A percentile compares a stretch with the other conserved stretches of the same genome.
These are phyloP conservation scores for Drosophila virilis DNA, from an alignment of 1,140 invertebrate genomes.

Conservation along the genomic window DNA sequence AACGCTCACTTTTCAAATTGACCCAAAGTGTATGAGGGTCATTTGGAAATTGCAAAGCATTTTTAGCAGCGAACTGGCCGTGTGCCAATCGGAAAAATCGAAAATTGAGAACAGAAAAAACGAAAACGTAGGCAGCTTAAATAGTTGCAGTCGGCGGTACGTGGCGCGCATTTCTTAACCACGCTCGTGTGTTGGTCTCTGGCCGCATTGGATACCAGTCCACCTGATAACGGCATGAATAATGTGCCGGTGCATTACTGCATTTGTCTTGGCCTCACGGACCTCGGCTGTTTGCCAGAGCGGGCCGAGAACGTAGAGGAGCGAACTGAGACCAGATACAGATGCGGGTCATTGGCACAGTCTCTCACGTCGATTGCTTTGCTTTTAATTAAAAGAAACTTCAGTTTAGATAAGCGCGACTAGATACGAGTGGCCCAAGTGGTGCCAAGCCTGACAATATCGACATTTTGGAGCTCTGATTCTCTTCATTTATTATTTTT, in stretches of 20 bases:
- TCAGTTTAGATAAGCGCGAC: conserved; percentile 70
- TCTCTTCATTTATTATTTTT: not conserved
- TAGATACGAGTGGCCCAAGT: conserved; percentile 56
- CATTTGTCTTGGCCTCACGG: conserved; percentile 68
- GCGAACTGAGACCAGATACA: conserved; percentile 37
- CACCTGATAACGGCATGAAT: conserved; percentile 77
- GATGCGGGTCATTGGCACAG: conserved; percentile 78
- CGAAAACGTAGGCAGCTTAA: conserved; percentile 25
- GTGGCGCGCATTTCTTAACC: conserved; percentile 44
- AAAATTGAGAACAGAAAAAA: conserved; percentile 9
- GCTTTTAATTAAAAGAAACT: conserved; percentile 84
- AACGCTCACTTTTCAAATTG: conserved; percentile 48
- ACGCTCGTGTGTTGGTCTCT: conserved; percentile 27
- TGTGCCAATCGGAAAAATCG: conserved; percentile 52
- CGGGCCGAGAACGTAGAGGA: not conserved
- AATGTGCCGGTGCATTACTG: conserved; percentile 81
- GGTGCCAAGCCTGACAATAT: conserved; percentile 62
- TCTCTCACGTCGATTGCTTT: conserved; percentile 41
- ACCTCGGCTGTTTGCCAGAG: conserved; percentile 15
- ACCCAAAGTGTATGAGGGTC: conserved; percentile 43
- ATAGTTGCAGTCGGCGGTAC: conserved; percentile 17
- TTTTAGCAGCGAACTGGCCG: conserved; percentile 26
- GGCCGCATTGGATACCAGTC: conserved; percentile 51
- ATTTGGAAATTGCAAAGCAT: conserved; percentile 47
- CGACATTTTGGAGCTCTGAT: conserved; percentile 46